A percentile compares a stretch with the other conserved stretches of the same genome.
Evolutionary conservation across 2,888 invertebrate genomes (phyloP).

Genomic region (Aleiodes leptofemur): DNA sequence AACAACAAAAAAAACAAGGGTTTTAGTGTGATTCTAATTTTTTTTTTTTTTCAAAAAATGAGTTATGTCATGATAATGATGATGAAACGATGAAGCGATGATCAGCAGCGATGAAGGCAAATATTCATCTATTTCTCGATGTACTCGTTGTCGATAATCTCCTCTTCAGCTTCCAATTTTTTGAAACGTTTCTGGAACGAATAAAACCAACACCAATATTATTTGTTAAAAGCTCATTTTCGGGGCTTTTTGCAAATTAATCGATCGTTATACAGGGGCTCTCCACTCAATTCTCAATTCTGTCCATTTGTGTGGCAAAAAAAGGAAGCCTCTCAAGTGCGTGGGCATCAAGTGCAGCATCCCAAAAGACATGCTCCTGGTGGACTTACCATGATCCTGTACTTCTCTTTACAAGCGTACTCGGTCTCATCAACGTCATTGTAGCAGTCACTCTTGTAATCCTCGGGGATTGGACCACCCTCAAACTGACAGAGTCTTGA

Average conservation of each 20-base stretch:
- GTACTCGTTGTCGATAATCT: constrained; percentile 65
- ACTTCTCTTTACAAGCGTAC: constrained; percentile 88
- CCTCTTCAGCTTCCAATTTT: constrained; percentile 65
- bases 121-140: constrained; percentile 66
- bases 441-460: constrained; percentile 87
- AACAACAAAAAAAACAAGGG: too few species aligned
- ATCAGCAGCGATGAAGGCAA: constrained; percentile 28
- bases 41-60: too few species aligned
- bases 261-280: constrained; percentile 1
- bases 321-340: constrained; percentile 33
- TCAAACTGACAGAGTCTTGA: constrained; percentile 86
- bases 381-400: constrained; percentile 84
- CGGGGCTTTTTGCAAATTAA: not conserved
- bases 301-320: constrained; percentile 41
- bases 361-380: constrained; percentile 5
- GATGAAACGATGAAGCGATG: constrained; percentile 35
- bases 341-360: constrained; percentile 27
- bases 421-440: constrained; percentile 87
- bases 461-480: constrained; percentile 82
- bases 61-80: not conserved
- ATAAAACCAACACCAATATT: constrained; percentile 67
- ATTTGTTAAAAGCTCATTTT: constrained; percentile 6
- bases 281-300: constrained; percentile 3
- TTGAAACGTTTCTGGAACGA: constrained; percentile 78
- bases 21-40: too few species aligned